Conservation (phyloP, 1,140 invertebrate genomes). For the Drosophila lacertosa region DNA sequence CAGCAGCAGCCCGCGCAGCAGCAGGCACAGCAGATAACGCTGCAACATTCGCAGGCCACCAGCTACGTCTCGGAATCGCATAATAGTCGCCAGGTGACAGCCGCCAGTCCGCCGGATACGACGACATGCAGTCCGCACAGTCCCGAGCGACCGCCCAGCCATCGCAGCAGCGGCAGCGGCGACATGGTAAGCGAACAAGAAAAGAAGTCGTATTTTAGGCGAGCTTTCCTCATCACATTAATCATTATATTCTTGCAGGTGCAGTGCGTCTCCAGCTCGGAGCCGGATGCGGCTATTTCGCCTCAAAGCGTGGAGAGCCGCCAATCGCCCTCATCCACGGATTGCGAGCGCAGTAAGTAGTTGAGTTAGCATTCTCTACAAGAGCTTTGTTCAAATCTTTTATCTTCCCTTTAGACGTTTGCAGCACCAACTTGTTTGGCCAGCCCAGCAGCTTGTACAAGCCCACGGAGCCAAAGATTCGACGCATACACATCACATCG, state of each 20-base stretch:
- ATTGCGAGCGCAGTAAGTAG: conserved; percentile 74
- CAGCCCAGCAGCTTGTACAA: conserved; percentile 73
- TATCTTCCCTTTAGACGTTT: conserved; percentile 19
- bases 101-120: conserved; percentile 88
- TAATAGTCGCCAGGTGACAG: conserved; percentile 81
- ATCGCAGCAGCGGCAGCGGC: conserved; percentile 82
- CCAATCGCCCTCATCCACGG: conserved; percentile 79
- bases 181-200: conserved; percentile 71
- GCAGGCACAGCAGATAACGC: conserved; percentile 48
- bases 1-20: conserved; percentile 18
- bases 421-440: conserved; percentile 57
- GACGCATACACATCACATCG: conserved; percentile 76
- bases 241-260: conserved; percentile 86
- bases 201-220: not conserved
- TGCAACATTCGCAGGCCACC: conserved; percentile 57
- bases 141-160: conserved; percentile 77
- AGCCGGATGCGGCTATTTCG: conserved; percentile 87
- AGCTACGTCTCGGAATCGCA: conserved; percentile 73
- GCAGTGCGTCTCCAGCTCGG: conserved; percentile 93
- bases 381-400: not conserved
- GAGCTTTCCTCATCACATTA: not conserved
- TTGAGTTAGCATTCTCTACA: too few relatives aligned
- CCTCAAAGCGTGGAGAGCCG: conserved; percentile 74
- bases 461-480: conserved; percentile 77
- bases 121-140: conserved; percentile 90